Percentiles rank a stretch among this genome's conserved stretches.
These are phyloP conservation scores for Rotaria macrura DNA, from an alignment of 2,888 invertebrate genomes.

Conservation along the genomic window DNA sequence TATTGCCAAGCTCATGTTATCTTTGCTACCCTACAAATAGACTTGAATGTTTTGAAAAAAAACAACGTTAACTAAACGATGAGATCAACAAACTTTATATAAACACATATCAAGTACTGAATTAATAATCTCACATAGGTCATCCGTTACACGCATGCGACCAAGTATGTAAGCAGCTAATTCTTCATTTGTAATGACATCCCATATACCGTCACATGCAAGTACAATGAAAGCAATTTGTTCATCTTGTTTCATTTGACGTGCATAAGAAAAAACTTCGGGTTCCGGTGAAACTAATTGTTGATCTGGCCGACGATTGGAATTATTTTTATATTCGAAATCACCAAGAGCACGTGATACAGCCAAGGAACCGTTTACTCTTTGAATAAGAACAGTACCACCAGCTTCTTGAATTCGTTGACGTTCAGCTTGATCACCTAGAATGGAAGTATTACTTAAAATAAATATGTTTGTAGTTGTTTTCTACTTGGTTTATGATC, in stretches of 20 bases:
- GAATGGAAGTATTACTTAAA: neutral
- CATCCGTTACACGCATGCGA: conserved; percentile 72
- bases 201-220: conserved; percentile 97
- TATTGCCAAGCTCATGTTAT: conserved; percentile 98
- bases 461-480: too few relatives aligned
- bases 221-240: conserved; percentile 66
- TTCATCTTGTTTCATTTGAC: conserved; percentile 63
- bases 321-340: conserved; percentile 57
- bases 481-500: conserved; percentile 67
- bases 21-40: conserved; percentile 75
- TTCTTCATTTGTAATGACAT: conserved; percentile 91
- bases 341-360: conserved; percentile 89
- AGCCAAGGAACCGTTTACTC: conserved; percentile 87
- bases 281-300: conserved; percentile 96
- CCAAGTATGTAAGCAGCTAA: conserved; percentile 84
- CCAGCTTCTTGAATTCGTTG: conserved; percentile 87
- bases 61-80: neutral
- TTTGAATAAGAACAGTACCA: conserved; percentile 88
- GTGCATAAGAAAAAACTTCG: conserved; percentile 59
- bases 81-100: conserved; percentile 65
- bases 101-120: conserved; percentile 95
- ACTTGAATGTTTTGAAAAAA: too few relatives aligned
- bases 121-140: conserved; percentile 78
- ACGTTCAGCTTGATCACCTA: conserved; percentile 66
- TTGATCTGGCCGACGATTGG: conserved; percentile 68